A percentile compares a stretch with the other conserved stretches of the same genome.
Evolutionary conservation across 2,797 vertebrate genomes (phyloP).

Genomic region (Cercopithecus hamlyni): DNA sequence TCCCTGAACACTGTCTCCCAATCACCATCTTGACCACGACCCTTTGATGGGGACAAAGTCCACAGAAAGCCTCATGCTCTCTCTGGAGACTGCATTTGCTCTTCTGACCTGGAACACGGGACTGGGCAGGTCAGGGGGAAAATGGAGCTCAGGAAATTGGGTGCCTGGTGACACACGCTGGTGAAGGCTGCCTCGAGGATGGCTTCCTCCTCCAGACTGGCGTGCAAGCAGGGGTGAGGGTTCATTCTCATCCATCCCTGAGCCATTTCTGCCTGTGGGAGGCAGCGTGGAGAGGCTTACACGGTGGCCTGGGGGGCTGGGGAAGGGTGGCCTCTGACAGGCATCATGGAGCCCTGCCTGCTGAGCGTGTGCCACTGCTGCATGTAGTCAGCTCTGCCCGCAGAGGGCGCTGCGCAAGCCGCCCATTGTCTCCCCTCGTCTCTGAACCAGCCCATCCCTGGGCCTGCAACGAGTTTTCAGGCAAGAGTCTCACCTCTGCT

Average conservation of each 20-base stretch:
- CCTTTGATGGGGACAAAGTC: background rate
- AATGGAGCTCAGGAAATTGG: rapidly evolving
- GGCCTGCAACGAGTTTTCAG: background rate
- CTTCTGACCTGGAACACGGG: background rate
- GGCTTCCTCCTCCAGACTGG: background rate
- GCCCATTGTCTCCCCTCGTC: background rate
- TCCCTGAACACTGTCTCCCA: background rate
- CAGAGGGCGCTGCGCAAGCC: rapidly evolving
- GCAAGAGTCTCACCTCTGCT: background rate
- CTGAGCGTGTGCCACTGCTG: background rate
- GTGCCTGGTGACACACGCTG: background rate
- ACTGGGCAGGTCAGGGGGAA: rapidly evolving
- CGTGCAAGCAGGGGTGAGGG: rapidly evolving
- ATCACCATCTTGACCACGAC: background rate
- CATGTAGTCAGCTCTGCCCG: rapidly evolving
- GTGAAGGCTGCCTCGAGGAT: rapidly evolving
- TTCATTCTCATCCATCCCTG: rapidly evolving
- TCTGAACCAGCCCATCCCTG: background rate
- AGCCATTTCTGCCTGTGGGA: background rate
- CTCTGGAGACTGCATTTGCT: background rate
- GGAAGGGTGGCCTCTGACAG: background rate
- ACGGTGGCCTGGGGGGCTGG: background rate
- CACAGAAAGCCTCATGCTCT: background rate
- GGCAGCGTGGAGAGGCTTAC: background rate
- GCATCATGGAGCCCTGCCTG: rapidly evolving